phyloP scores from a whole-genome alignment of 2,113 vertebrate genomes.

The Barbus barbus region DNA sequence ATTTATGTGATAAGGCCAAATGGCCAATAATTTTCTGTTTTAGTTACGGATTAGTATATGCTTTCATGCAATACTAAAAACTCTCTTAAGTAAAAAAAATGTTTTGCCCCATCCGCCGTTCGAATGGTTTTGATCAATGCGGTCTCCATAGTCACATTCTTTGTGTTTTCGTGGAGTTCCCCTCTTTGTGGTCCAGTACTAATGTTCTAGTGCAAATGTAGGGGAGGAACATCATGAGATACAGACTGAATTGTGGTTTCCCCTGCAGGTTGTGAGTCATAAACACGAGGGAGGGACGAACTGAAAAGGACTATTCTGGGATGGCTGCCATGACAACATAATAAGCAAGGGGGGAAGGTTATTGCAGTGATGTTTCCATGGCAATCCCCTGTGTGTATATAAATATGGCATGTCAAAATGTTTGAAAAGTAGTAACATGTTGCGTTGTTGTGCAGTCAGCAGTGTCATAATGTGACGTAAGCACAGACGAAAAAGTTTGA shows the following conservation, averaged over 20 bases:
- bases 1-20: neutral
- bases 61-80: neutral
- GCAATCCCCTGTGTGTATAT: constrained; percentile 73
- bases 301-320: constrained; percentile 76
- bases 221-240: constrained; percentile 70
- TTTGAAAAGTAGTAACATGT: constrained; percentile 55
- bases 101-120: neutral
- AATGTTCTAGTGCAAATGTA: constrained; percentile 65
- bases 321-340: constrained; percentile 80
- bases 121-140: constrained; percentile 25
- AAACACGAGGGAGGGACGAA: constrained; percentile 73
- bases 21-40: neutral
- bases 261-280: constrained; percentile 78
- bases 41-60: neutral
- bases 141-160: constrained; percentile 71
- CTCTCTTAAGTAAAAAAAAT: neutral
- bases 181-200: constrained; percentile 56
- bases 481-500: neutral
- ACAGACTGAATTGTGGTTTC: constrained; percentile 79
- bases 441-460: neutral
- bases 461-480: neutral
- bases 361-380: constrained; percentile 74
- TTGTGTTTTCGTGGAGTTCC: constrained; percentile 67
- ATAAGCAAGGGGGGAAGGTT: constrained; percentile 77
- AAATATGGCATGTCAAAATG: constrained; percentile 73